These are phyloP conservation scores for Ptilonorhynchus violaceus DNA, from an alignment of 2,113 vertebrate species.

Conservation along the genomic window DNA sequence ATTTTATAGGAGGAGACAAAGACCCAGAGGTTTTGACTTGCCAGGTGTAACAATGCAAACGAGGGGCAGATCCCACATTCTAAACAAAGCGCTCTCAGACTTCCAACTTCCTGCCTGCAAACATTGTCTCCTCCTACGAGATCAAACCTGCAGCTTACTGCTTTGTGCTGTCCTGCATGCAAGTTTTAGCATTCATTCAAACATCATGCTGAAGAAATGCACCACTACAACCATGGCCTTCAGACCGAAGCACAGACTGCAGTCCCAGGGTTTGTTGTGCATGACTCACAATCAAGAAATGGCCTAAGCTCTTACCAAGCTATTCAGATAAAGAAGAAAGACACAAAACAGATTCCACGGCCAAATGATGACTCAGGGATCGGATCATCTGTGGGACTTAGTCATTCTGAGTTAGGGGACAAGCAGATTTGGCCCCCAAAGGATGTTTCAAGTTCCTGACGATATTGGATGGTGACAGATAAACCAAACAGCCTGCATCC, in stretches of 20 bases:
- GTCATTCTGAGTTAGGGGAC: background rate
- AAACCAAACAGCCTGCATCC: background rate
- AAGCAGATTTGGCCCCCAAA: background rate
- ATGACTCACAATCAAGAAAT: background rate
- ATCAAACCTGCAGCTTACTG: background rate
- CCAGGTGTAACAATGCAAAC: background rate
- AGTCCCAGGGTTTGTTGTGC: background rate
- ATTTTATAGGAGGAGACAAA: background rate
- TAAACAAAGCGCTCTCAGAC: background rate
- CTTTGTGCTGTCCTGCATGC: background rate
- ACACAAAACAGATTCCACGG: background rate
- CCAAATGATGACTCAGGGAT: slow-evolving; percentile 24
- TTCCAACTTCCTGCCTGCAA: background rate
- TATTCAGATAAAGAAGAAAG: slow-evolving; percentile 6
- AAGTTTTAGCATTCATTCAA: background rate
- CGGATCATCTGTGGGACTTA: background rate
- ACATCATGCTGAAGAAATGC: background rate
- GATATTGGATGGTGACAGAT: background rate
- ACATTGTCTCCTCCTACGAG: background rate
- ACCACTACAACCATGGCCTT: background rate
- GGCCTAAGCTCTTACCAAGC: background rate
- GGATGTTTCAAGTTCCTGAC: background rate
- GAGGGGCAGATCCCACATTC: background rate
- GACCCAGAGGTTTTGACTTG: background rate
- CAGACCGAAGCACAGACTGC: background rate